A percentile compares a stretch with the other conserved stretches of the same genome.
phyloP scores from a whole-genome alignment of 2,888 invertebrate genomes.

The Odontomyia ornata region DNA sequence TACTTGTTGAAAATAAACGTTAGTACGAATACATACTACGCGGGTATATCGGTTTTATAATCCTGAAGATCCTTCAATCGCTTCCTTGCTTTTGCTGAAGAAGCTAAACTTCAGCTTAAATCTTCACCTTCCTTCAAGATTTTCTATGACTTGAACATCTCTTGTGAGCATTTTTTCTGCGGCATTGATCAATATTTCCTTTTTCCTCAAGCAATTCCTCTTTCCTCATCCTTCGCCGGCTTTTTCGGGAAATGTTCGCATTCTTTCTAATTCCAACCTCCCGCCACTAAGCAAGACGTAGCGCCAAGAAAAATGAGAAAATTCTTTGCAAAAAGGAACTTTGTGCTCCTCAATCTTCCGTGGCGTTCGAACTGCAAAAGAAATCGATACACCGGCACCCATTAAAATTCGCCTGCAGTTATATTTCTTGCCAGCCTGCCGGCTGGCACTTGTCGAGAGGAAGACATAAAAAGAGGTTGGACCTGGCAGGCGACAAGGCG shows the following conservation, averaged over 20 bases:
- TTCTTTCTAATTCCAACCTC: neutral
- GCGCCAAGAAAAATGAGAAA: neutral
- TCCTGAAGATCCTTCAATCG: too few relatives aligned
- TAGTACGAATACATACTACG: too few relatives aligned
- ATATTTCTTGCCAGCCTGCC: neutral
- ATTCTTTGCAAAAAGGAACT: neutral
- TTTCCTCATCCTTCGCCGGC: neutral
- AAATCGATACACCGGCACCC: slow-evolving; percentile 22
- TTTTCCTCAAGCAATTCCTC: slow-evolving; percentile 1
- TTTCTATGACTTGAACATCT: neutral
- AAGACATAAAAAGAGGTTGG: neutral
- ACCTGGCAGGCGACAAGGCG: neutral
- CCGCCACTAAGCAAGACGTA: neutral
- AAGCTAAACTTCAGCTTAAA: too few relatives aligned
- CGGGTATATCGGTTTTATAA: too few relatives aligned
- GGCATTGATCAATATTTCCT: neutral
- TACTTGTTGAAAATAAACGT: too few relatives aligned
- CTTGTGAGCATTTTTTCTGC: neutral
- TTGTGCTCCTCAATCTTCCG: neutral
- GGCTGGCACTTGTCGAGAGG: neutral
- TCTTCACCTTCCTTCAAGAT: too few relatives aligned
- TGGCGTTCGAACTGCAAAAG: neutral
- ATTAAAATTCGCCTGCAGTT: slow-evolving; percentile 17
- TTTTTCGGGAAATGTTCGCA: neutral
- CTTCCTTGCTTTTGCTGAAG: too few relatives aligned